phyloP scores from a whole-genome alignment of 1,140 invertebrate species.

The Idris sp. region DNA sequence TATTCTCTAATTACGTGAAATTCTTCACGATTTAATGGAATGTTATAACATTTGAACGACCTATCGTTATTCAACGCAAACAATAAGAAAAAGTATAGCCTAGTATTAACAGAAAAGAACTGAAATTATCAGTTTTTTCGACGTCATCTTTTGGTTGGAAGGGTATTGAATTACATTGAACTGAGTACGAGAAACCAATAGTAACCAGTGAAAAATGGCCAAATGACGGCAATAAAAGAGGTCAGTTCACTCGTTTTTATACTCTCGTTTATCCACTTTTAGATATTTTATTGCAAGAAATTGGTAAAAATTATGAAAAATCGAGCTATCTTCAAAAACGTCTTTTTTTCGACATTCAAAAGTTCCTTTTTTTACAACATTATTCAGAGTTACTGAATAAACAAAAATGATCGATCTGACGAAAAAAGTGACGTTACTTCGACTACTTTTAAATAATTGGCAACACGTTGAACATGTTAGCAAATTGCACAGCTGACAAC shows the following conservation, averaged over 20 bases:
- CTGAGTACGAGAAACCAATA: slow-evolving; percentile 43
- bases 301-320: slow-evolving; percentile 30
- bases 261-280: slow-evolving; percentile 49
- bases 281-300: slow-evolving; percentile 47
- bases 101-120: slow-evolving; percentile 34
- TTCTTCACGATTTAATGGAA: slow-evolving; percentile 10
- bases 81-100: slow-evolving; percentile 36
- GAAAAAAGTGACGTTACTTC: slow-evolving; percentile 35
- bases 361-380: no score
- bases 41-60: slow-evolving; percentile 1
- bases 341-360: no score
- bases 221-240: slow-evolving; percentile 54
- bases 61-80: slow-evolving; percentile 1
- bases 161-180: slow-evolving; percentile 43
- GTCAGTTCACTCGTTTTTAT: slow-evolving; percentile 53
- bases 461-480: slow-evolving; percentile 21
- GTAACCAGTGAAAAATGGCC: slow-evolving; percentile 48
- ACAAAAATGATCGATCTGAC: background rate
- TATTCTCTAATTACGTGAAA: slow-evolving; percentile 22
- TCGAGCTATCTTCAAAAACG: background rate
- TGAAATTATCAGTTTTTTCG: slow-evolving; percentile 47
- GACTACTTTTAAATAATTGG: slow-evolving; percentile 37
- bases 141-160: slow-evolving; percentile 7
- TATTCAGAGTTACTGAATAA: no score
- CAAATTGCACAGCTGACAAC: slow-evolving; percentile 36